These are phyloP conservation scores for Fabriciana adippe DNA, from an alignment of 2,888 invertebrate genomes.

Conservation along the genomic window DNA sequence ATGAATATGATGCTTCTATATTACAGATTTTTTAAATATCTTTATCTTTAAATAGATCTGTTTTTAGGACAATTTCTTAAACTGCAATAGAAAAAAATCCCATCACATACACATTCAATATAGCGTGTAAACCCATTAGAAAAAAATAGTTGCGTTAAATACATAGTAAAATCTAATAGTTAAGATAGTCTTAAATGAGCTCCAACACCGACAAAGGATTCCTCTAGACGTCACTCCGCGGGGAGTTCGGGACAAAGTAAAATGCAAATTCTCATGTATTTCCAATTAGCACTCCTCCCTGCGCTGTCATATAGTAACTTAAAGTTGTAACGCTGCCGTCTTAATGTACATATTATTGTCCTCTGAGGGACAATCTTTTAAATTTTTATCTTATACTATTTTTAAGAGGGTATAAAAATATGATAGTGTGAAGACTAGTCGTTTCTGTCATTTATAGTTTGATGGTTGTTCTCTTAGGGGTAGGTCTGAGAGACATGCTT, in stretches of 20 bases:
- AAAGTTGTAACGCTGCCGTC: conserved; percentile 29
- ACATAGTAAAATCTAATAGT: conserved; percentile 8
- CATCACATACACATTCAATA: too few species aligned
- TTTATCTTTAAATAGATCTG: too few species aligned
- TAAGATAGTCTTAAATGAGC: conserved; percentile 37
- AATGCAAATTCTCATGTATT: conserved; percentile 79
- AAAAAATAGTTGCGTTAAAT: conserved; percentile 6
- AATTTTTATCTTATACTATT: not conserved
- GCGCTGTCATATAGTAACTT: conserved; percentile 48
- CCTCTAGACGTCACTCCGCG: conserved; percentile 52
- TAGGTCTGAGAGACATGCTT: too few species aligned
- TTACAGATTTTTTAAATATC: too few species aligned
- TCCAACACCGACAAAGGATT: conserved; percentile 36
- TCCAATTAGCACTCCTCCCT: conserved; percentile 64
- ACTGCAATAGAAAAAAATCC: too few species aligned
- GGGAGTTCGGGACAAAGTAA: conserved; percentile 72
- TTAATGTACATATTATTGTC: conserved; percentile 5
- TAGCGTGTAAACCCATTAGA: not conserved
- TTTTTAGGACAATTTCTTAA: too few species aligned
- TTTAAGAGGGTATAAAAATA: conserved; percentile 5
- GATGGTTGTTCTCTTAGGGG: too few species aligned
- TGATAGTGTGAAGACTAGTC: not conserved
- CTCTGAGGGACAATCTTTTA: not conserved
- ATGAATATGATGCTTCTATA: too few species aligned
- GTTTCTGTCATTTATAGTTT: too few species aligned